A percentile compares a stretch with the other conserved stretches of the same genome.
phyloP scores from a whole-genome alignment of 2,113 vertebrate species.

The Narcine bancroftii region DNA sequence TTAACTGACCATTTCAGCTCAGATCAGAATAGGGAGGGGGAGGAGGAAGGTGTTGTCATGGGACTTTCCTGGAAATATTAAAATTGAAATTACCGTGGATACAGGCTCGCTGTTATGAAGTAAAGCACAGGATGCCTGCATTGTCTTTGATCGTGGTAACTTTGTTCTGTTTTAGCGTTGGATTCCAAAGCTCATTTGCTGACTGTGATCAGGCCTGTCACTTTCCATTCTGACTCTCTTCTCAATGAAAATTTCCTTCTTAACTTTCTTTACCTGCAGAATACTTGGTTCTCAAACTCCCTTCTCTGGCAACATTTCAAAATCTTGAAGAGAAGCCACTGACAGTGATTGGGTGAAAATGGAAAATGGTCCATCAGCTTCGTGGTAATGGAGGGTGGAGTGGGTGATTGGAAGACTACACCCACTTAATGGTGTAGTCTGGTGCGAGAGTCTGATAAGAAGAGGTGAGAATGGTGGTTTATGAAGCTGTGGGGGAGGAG shows the following conservation, averaged over 20 bases:
- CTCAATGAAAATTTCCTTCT: background rate
- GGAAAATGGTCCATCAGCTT: no score
- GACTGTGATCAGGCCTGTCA: background rate
- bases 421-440: no score
- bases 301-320: background rate
- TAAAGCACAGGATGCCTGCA: background rate
- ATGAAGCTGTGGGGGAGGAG: no score
- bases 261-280: background rate
- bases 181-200: background rate
- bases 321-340: no score
- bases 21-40: background rate
- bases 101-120: background rate
- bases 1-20: background rate
- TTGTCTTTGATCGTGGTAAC: background rate
- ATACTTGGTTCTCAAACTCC: background rate
- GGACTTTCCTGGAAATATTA: background rate
- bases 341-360: no score
- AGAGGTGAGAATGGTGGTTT: no score
- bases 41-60: background rate
- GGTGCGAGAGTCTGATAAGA: no score
- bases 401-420: no score
- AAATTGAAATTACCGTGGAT: background rate
- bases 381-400: no score
- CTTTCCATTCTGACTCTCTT: background rate
- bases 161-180: background rate